These are phyloP conservation scores for Psammodynastes pulverulentus DNA, from an alignment of 2,113 vertebrate genomes.

Conservation along the genomic window DNA sequence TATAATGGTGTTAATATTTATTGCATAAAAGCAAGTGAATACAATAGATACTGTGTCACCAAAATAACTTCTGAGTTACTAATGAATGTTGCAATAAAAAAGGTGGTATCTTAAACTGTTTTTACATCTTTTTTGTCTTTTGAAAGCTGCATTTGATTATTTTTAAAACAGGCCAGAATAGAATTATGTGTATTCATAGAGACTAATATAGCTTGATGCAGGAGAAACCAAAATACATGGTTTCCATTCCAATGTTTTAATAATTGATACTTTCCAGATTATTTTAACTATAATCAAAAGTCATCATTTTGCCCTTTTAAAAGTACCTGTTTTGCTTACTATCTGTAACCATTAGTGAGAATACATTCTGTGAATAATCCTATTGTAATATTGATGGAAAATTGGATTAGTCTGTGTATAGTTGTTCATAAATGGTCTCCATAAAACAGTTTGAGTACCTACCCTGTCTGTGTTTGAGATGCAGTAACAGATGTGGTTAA, in stretches of 20 bases:
- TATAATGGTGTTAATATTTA: neutral
- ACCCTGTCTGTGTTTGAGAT: neutral
- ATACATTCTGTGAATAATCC: constrained; percentile 2
- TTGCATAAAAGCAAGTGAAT: neutral
- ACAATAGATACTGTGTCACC: neutral
- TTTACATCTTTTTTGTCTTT: neutral
- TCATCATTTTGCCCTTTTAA: neutral
- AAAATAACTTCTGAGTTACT: neutral
- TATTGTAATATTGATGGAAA: neutral
- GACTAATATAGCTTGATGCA: neutral
- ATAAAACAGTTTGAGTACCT: neutral
- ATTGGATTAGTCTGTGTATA: neutral
- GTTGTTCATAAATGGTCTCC: constrained; percentile 1
- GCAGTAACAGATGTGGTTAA: constrained; percentile 6
- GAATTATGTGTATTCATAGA: neutral
- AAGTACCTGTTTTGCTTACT: neutral
- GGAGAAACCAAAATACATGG: neutral
- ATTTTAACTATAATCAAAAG: neutral
- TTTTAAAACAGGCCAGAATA: neutral
- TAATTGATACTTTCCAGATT: neutral
- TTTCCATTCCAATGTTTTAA: neutral
- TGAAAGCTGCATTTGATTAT: neutral
- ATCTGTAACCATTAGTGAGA: neutral
- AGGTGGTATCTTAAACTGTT: neutral
- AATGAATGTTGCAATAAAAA: neutral